These are phyloP conservation scores for Drosophila lini DNA, from an alignment of 1,140 invertebrate genomes.

Conservation along the genomic window DNA sequence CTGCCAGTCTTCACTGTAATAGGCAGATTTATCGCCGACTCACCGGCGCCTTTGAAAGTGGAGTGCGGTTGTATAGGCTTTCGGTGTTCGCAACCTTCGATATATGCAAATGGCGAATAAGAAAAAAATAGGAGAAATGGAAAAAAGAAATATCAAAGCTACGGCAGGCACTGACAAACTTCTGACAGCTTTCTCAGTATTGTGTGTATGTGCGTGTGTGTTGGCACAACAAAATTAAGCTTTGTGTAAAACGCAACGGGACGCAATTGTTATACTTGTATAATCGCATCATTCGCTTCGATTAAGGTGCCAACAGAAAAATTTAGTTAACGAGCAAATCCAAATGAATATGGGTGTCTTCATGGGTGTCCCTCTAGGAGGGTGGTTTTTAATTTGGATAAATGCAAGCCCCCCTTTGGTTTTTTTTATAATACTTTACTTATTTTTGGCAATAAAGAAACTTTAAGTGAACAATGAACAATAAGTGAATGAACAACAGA, in stretches of 20 bases:
- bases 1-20: constrained; percentile 12
- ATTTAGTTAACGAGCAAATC: constrained; percentile 11
- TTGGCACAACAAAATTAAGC: constrained; percentile 20
- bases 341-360: constrained; percentile 1
- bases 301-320: constrained; percentile 16
- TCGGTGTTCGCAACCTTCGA: constrained; percentile 33
- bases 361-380: background rate
- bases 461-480: background rate
- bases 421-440: background rate
- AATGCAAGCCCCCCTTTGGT: background rate
- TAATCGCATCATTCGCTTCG: constrained; percentile 52
- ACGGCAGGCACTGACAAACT: constrained; percentile 32
- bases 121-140: background rate
- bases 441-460: background rate
- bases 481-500: background rate
- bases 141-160: constrained; percentile 24
- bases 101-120: constrained; percentile 31
- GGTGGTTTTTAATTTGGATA: background rate
- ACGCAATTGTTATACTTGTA: constrained; percentile 29
- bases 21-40: constrained; percentile 41
- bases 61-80: constrained; percentile 28
- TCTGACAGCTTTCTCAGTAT: constrained; percentile 9
- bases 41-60: constrained; percentile 37
- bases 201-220: background rate
- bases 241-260: constrained; percentile 15